These are phyloP conservation scores for Dinomys branickii DNA, from an alignment of 2,113 vertebrate species.

Conservation along the genomic window DNA sequence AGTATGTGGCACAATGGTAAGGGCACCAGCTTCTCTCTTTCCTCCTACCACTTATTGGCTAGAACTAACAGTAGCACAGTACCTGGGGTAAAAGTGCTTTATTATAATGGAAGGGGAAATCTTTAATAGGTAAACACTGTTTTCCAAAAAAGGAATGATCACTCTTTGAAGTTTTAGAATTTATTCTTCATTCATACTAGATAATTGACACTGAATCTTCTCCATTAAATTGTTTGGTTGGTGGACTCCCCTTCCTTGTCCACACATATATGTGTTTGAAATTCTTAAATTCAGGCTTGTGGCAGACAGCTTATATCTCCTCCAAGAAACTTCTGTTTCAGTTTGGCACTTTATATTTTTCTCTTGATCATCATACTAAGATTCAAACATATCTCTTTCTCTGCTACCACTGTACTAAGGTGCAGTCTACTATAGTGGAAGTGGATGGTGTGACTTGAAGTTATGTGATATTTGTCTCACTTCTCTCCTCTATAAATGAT, in stretches of 20 bases:
- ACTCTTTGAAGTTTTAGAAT: background rate
- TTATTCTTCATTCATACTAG: background rate
- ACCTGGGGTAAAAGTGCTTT: background rate
- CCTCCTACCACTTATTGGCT: background rate
- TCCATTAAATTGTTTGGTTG: background rate
- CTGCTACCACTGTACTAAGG: background rate
- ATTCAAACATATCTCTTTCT: background rate
- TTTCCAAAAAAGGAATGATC: background rate
- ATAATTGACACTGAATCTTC: background rate
- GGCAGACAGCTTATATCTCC: background rate
- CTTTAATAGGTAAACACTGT: background rate
- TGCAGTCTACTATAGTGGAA: background rate
- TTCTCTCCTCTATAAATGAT: background rate
- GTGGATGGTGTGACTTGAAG: background rate
- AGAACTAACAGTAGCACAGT: background rate
- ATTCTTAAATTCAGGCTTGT: background rate
- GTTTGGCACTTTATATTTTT: background rate
- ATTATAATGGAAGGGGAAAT: background rate
- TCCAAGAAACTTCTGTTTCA: background rate
- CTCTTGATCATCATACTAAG: background rate
- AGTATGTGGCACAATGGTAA: background rate
- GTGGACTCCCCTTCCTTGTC: rapidly evolving
- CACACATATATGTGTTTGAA: background rate
- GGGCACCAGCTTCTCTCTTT: background rate
- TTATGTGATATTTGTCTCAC: background rate